phyloP scores from a whole-genome alignment of 2,113 vertebrate species.

The Pachycephala philippinensis region DNA sequence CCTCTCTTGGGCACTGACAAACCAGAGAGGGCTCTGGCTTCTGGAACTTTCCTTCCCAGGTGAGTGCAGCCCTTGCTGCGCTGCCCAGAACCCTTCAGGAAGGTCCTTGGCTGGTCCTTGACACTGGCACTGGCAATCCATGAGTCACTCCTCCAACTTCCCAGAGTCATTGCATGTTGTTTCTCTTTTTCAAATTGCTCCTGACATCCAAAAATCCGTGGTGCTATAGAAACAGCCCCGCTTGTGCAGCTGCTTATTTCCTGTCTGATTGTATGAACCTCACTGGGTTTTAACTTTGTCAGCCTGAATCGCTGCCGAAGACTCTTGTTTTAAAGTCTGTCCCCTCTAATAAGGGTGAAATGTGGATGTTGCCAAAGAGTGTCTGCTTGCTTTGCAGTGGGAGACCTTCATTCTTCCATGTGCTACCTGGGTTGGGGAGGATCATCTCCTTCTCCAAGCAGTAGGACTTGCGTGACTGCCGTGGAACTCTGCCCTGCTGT shows the following conservation, averaged over 20 bases:
- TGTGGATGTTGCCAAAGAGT: neutral
- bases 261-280: neutral
- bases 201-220: neutral
- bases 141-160: neutral
- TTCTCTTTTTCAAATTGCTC: neutral
- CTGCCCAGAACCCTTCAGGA: neutral
- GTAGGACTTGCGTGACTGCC: neutral
- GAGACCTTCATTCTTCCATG: fast-evolving
- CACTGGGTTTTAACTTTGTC: neutral
- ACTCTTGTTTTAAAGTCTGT: neutral
- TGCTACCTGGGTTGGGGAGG: neutral
- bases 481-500: fast-evolving
- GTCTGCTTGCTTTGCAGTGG: neutral
- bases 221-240: neutral
- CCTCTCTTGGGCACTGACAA: fast-evolving
- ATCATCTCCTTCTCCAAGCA: neutral
- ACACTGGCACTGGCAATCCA: fast-evolving
- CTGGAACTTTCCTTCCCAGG: neutral
- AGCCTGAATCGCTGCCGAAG: neutral
- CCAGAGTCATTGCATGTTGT: neutral
- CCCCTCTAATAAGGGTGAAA: neutral
- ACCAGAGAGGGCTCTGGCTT: neutral
- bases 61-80: neutral
- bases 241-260: neutral
- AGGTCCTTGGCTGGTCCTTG: neutral